Base-by-base conservation (phyloP, 2,797 vertebrate species). In the Oreochromis mossambicus region DNA sequence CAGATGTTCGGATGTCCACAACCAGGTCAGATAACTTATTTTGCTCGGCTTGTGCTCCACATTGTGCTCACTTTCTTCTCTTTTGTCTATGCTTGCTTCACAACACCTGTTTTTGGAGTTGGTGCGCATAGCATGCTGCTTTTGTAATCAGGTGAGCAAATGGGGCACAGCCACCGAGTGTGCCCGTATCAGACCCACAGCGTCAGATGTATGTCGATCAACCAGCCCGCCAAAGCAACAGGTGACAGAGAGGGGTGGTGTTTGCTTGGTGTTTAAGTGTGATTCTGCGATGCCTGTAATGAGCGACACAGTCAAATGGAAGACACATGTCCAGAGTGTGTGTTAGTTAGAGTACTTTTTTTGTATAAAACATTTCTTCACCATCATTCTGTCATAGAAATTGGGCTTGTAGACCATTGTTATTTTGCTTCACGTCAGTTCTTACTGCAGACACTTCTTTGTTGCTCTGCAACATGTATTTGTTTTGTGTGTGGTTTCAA, bases 71-170 rank as follows among this genome's bases (percentile, higher is more conserved):
- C 48, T 41, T 83, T 86, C 84, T 81, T 81, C 78, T 82, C 63
- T 85, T 91, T 88, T 52, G 81, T 80, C 54, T 86, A 73, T 3
- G 6, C 89, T 91, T 87, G 83, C 80, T 88, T 87, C 78, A 77
- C 85, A 76, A 87, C 93, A 95, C 94, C 94, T 96, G 94, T 92
- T 96, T 95, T 93, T 91, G 77, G 86, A 90, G 79, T 94, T 90
- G 78, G 84, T 80, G 9, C 54, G 55, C 8, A 19, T 43, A 43
- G 68, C 29, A 15, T 48, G 88, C 91, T 95, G 88, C 77, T 94
- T 95, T 95, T 94, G 87, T 89, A 94, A 95, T 95, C 90, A 94
- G 83, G 82, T 87, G 75, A 86, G 90, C 79, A 87, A 90, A 86
- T 88, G 83, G 83, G 86, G 50, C 82, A 89, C 76, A 92, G 80